Conservation (phyloP, 1,140 invertebrate genomes). For the Araneus ventricosus region DNA sequence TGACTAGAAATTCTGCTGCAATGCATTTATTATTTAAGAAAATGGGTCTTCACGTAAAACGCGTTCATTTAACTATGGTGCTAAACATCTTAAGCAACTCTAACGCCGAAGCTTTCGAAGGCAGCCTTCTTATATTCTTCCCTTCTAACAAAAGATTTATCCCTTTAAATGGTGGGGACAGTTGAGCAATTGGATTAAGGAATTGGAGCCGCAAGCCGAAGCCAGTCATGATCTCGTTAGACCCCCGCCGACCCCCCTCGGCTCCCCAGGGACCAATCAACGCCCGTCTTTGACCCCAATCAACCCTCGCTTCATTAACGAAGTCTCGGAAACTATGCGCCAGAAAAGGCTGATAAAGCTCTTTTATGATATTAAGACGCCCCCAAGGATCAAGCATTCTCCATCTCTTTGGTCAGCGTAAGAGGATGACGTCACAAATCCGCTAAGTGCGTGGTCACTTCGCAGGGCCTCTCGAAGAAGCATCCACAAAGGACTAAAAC, state of each 20-base stretch:
- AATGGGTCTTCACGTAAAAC: too few relatives aligned
- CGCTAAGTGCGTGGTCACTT: too few relatives aligned
- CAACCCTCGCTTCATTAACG: constrained; percentile 63
- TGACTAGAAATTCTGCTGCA: too few relatives aligned
- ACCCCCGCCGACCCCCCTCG: not conserved
- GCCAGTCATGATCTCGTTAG: constrained; percentile 68
- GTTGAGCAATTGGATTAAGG: constrained; percentile 57
- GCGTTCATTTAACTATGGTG: too few relatives aligned
- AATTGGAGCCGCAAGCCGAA: not conserved
- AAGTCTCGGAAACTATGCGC: constrained; percentile 15
- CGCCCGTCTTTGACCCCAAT: constrained; percentile 71
- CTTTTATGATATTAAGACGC: constrained; percentile 71
- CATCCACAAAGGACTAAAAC: too few relatives aligned
- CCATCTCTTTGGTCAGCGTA: constrained; percentile 45
- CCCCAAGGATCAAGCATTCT: constrained; percentile 46
- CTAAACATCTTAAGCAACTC: too few relatives aligned
- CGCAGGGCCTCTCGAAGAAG: too few relatives aligned
- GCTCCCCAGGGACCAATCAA: constrained; percentile 59
- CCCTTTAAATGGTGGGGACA: constrained; percentile 33
- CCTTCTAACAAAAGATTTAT: constrained; percentile 6
- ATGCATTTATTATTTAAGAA: too few relatives aligned
- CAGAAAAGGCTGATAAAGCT: constrained; percentile 70
- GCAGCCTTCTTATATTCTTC: not conserved
- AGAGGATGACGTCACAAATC: too few relatives aligned
- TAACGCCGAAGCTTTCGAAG: not conserved